These are phyloP conservation scores for Strix uralensis DNA, from an alignment of 2,113 vertebrate genomes.

Conservation along the genomic window DNA sequence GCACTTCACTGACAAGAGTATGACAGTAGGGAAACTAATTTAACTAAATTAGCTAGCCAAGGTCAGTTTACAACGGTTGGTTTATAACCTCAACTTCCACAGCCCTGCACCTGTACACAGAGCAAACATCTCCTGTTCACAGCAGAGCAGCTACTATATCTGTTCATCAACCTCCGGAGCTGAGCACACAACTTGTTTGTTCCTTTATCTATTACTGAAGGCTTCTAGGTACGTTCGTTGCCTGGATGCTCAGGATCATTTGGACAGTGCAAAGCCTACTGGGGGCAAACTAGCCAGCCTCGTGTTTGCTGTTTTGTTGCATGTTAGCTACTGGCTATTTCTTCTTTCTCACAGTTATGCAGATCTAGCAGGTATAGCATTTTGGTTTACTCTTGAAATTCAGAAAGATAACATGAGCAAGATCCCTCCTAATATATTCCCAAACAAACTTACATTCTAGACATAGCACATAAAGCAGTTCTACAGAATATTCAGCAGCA, in stretches of 20 bases:
- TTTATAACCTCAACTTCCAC: neutral
- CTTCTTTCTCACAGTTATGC: neutral
- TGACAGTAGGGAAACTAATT: neutral
- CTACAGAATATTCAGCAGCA: neutral
- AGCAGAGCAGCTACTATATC: neutral
- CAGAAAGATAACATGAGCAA: neutral
- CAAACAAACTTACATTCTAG: neutral
- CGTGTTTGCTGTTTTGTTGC: accelerated
- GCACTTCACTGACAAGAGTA: neutral
- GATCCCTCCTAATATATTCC: neutral
- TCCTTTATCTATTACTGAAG: neutral
- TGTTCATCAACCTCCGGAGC: neutral
- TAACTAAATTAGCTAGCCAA: neutral
- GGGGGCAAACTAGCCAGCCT: neutral
- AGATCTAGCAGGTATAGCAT: neutral
- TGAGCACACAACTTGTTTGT: neutral
- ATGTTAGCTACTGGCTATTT: neutral
- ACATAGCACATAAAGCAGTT: neutral
- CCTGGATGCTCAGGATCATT: neutral
- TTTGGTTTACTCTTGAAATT: neutral
- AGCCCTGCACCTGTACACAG: too few relatives aligned
- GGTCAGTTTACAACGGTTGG: neutral
- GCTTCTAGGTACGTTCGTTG: neutral
- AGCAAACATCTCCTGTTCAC: neutral
- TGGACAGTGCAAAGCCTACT: neutral